phyloP scores from a whole-genome alignment of 2,113 vertebrate species.

The Hemibagrus wyckioides region DNA sequence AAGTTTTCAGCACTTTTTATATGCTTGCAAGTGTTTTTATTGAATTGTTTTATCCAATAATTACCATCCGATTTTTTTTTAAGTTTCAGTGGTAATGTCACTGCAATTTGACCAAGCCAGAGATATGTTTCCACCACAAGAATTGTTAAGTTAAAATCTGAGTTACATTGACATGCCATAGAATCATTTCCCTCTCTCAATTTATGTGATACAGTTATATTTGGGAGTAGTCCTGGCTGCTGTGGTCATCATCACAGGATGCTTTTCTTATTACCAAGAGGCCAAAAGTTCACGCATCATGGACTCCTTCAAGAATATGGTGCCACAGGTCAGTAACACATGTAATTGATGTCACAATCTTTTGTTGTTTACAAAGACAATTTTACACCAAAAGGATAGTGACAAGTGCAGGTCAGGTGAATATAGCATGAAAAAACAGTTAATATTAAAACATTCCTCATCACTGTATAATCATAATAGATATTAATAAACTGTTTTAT shows the following conservation, averaged over 20 bases:
- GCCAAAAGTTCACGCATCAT: conserved; percentile 91
- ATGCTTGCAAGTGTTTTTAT: neutral
- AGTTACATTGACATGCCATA: neutral
- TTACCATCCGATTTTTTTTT: neutral
- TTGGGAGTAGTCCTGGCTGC: conserved; percentile 84
- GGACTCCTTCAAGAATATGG: conserved; percentile 95
- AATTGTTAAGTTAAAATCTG: neutral
- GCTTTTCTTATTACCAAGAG: conserved; percentile 91
- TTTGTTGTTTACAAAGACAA: too few relatives aligned
- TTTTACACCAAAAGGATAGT: too few relatives aligned
- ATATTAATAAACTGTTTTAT: too few relatives aligned
- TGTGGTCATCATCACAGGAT: conserved; percentile 86
- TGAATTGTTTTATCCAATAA: neutral
- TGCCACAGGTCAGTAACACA: conserved; percentile 79
- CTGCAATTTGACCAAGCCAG: neutral
- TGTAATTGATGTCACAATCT: too few relatives aligned
- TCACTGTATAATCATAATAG: too few relatives aligned
- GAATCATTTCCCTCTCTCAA: neutral
- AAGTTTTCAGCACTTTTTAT: too few relatives aligned
- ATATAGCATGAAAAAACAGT: too few relatives aligned
- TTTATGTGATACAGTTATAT: conserved; percentile 72
- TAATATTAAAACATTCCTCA: too few relatives aligned
- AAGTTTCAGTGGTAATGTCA: neutral
- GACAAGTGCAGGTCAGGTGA: too few relatives aligned
- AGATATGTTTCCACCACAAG: neutral